phyloP scores from a whole-genome alignment of 2,888 invertebrate species.

The Graphium colonna region DNA sequence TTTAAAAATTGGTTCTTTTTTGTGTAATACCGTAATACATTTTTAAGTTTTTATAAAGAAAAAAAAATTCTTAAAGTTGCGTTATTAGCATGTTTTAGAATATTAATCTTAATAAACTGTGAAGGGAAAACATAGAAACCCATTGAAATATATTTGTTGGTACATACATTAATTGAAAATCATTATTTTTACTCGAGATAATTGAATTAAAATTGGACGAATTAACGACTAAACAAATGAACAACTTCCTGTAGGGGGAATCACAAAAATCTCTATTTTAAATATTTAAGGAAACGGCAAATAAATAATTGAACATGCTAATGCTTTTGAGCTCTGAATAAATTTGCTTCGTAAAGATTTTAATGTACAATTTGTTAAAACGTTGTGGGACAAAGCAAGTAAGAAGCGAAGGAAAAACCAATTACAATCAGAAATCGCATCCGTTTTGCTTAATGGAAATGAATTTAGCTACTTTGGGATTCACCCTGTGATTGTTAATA shows the following conservation, averaged over 20 bases:
- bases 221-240: neutral
- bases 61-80: no score
- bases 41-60: no score
- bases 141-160: no score
- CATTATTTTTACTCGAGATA: no score
- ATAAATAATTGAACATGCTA: conserved; percentile 22
- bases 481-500: neutral
- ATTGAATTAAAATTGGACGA: conserved; percentile 27
- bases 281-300: conserved; percentile 11
- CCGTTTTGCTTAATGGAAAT: conserved; percentile 20
- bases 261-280: conserved; percentile 14
- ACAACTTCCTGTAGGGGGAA: conserved; percentile 1
- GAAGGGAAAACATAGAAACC: no score
- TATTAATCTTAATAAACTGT: no score
- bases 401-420: conserved; percentile 17
- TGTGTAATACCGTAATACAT: no score
- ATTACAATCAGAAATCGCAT: conserved; percentile 22
- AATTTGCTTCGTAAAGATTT: conserved; percentile 18
- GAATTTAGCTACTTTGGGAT: conserved; percentile 13
- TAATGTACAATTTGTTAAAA: conserved; percentile 23
- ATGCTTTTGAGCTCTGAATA: conserved; percentile 23
- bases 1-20: no score
- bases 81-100: no score
- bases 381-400: conserved; percentile 17
- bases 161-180: no score